phyloP scores from a whole-genome alignment of 1,140 invertebrate genomes.

The Maniola jurtina region DNA sequence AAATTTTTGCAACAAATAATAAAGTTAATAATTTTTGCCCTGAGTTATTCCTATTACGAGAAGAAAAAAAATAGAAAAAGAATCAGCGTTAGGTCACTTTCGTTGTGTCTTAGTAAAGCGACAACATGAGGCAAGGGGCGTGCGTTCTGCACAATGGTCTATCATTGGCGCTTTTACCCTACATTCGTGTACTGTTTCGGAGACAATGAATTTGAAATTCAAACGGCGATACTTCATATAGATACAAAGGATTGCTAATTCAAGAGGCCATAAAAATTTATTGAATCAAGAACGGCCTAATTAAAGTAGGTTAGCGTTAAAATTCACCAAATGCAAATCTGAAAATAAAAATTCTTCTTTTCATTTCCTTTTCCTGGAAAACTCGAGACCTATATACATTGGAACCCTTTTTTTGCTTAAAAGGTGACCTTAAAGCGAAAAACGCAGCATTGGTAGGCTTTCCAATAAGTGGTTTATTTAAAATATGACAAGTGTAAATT shows the following conservation, averaged over 20 bases:
- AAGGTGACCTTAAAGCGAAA: too few relatives aligned
- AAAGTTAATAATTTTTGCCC: not conserved
- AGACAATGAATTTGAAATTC: conserved; percentile 37
- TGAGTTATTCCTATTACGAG: not conserved
- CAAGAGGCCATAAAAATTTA: conserved; percentile 6
- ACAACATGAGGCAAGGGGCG: conserved; percentile 59
- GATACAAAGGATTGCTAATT: conserved; percentile 13
- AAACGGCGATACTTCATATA: conserved; percentile 15
- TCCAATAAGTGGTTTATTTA: too few relatives aligned
- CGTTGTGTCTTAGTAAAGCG: conserved; percentile 12
- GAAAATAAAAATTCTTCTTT: too few relatives aligned
- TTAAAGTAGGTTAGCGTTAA: not conserved
- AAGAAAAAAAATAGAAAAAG: not conserved
- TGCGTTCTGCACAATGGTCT: conserved; percentile 56
- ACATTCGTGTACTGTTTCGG: conserved; percentile 50
- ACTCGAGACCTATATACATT: too few relatives aligned
- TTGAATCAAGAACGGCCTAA: not conserved
- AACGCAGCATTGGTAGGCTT: too few relatives aligned
- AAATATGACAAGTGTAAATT: too few relatives aligned
- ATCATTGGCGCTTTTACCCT: conserved; percentile 62
- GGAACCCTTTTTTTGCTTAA: too few relatives aligned
- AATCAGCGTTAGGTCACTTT: conserved; percentile 6
- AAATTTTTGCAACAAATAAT: too few relatives aligned
- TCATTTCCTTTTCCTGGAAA: too few relatives aligned
- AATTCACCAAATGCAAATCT: too few relatives aligned